These are phyloP conservation scores for Branchipolynoe longqiensis DNA, from an alignment of 2,888 invertebrate genomes.

Conservation along the genomic window DNA sequence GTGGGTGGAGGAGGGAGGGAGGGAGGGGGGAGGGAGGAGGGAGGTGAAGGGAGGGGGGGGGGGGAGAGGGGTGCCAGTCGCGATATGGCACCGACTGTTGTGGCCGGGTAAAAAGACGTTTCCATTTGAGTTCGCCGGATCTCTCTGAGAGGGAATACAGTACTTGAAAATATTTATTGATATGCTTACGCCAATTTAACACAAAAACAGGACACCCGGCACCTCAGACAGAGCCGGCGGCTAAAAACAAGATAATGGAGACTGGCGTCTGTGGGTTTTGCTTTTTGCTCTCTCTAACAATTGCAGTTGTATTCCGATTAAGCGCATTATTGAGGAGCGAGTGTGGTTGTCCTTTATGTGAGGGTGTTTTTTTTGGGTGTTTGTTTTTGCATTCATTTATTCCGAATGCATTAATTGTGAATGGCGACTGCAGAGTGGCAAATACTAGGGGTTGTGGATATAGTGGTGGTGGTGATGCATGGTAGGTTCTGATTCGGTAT, in stretches of 20 bases:
- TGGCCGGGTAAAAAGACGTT: constrained; percentile 6
- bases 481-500: background rate
- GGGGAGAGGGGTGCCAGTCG: background rate
- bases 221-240: background rate
- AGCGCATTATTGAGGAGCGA: background rate
- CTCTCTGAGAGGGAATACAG: constrained; percentile 1
- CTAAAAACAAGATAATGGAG: constrained; percentile 7
- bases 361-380: background rate
- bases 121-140: constrained; percentile 35
- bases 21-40: background rate
- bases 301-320: constrained; percentile 33
- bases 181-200: constrained; percentile 44
- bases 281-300: constrained; percentile 13
- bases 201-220: constrained; percentile 1
- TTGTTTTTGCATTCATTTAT: too few species aligned
- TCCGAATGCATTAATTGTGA: too few species aligned
- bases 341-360: background rate
- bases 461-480: too few species aligned
- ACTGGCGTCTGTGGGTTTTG: constrained; percentile 17
- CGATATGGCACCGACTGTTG: constrained; percentile 41
- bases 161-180: constrained; percentile 48
- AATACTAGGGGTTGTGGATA: too few species aligned
- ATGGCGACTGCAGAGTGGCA: too few species aligned
- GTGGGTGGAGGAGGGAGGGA: too few species aligned
- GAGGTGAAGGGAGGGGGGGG: background rate